These are phyloP conservation scores for Misgurnus anguillicaudatus DNA, from an alignment of 2,113 vertebrate genomes.

Conservation along the genomic window DNA sequence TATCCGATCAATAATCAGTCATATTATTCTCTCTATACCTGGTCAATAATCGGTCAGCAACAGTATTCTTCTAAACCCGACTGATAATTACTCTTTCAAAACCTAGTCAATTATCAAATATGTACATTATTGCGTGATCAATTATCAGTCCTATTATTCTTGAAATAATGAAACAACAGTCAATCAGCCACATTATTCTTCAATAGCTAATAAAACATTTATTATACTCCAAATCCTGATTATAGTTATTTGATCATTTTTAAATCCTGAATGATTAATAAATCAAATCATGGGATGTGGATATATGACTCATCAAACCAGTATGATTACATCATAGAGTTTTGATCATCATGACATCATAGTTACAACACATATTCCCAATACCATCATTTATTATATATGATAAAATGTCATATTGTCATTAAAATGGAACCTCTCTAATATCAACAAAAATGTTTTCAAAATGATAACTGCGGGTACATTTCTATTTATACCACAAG, in stretches of 20 bases:
- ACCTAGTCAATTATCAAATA: not conserved
- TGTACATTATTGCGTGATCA: not conserved
- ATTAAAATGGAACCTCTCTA: not conserved
- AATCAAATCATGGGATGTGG: not conserved
- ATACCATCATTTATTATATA: not conserved
- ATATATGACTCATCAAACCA: not conserved
- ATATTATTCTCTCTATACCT: conserved; percentile 64
- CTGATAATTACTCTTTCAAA: not conserved
- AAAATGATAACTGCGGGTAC: not conserved
- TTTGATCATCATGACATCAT: not conserved
- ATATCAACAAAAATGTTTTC: not conserved
- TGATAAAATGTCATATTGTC: not conserved
- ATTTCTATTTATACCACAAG: not conserved
- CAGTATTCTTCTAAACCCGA: not conserved
- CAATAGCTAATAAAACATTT: no score
- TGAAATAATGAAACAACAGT: no score
- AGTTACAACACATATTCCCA: not conserved
- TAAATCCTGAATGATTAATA: not conserved
- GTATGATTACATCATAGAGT: not conserved
- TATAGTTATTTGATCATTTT: no score
- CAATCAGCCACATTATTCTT: no score
- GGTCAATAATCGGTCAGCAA: conserved; percentile 14
- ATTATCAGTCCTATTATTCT: not conserved
- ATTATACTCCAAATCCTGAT: no score
- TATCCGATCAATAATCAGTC: not conserved